Evolutionary conservation across 2,797 vertebrate genomes (phyloP), one percentile per base, ranked within the genome.

Genomic region (Bucorvus abyssinicus): DNA sequence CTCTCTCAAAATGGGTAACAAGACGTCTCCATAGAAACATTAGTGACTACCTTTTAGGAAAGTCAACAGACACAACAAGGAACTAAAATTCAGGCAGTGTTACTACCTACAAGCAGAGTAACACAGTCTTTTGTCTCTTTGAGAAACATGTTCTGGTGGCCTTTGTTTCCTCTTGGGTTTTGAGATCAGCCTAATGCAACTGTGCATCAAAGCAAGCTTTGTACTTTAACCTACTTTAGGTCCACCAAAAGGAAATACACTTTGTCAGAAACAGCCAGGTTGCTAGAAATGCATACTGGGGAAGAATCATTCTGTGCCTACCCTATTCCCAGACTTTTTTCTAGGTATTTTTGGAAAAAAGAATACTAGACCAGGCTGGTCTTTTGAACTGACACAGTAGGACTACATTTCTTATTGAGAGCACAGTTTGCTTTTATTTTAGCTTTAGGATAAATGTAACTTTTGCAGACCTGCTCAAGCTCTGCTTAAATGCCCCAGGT

Each of bases 211-310:
- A 95, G 61, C 68, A 76, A 90, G 45, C 65, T 92, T 91, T 91
- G 70, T 92, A 77, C 49, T 94, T 82, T 49, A 84, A 92, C 69
- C 53, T 73, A 65, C 38, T 79, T 94, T 4, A 77, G 26, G 53
- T n/a, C 50, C 32, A 36, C 10, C 49, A 38, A 0, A 0, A 40
- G 38, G 19, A 82, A 84, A 81, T 1, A 9, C 0, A 0, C 30
- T 61, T 47, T 12, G 6, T 30, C 44, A 49, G 63, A 59, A 82
- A n/a, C 30, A 57, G 19, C 14, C 34, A n/a, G 20, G 52, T 26
- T 61, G 44, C 2, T 86, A 12, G 32, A 45, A 87, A 22, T 2
- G 4, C 13, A 9, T 8, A 44, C 19, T 21, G 45, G 6, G 30
- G 20, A 76, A 55, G 34, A 52, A 77, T 53, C 14, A 56, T 23